These are phyloP conservation scores for Tachina fera DNA, from an alignment of 2,888 invertebrate species.

Conservation along the genomic window DNA sequence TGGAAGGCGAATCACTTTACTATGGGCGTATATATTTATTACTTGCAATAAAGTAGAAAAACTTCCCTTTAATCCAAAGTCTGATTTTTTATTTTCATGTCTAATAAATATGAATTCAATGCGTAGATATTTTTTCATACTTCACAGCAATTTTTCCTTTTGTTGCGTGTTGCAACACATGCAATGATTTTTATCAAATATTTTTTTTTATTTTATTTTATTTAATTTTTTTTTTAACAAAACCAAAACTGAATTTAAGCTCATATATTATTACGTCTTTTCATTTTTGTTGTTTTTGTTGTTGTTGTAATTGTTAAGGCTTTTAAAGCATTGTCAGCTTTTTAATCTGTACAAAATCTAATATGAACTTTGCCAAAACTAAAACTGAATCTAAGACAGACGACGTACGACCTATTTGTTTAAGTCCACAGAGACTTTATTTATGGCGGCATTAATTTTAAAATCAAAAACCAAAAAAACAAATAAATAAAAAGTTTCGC, in stretches of 20 bases:
- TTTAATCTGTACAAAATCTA: constrained; percentile 58
- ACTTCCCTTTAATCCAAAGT: too few relatives aligned
- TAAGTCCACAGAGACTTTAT: constrained; percentile 60
- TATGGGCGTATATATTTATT: too few relatives aligned
- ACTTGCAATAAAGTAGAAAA: too few relatives aligned
- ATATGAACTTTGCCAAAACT: constrained; percentile 20
- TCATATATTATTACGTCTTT: constrained; percentile 35
- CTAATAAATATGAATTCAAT: constrained; percentile 4
- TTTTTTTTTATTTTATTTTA: constrained; percentile 4
- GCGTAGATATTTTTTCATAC: constrained; percentile 38
- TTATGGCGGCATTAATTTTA: constrained; percentile 49
- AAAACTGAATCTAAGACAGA: constrained; percentile 8
- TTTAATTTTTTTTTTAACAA: constrained; percentile 15
- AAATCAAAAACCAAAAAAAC: constrained; percentile 24
- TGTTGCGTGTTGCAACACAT: constrained; percentile 69
- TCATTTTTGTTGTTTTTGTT: not conserved
- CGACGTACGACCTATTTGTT: constrained; percentile 26
- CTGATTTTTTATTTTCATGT: not conserved
- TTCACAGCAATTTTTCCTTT: constrained; percentile 8
- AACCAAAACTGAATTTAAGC: constrained; percentile 53
- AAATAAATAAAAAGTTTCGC: not conserved
- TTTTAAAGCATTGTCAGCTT: constrained; percentile 41
- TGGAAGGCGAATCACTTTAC: too few relatives aligned
- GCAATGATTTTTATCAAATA: constrained; percentile 64
- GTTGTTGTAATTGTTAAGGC: constrained; percentile 11